Percentiles rank a stretch among this genome's conserved stretches.
These are phyloP conservation scores for Gambelia wislizenii DNA, from an alignment of 2,797 vertebrate species.

Conservation along the genomic window DNA sequence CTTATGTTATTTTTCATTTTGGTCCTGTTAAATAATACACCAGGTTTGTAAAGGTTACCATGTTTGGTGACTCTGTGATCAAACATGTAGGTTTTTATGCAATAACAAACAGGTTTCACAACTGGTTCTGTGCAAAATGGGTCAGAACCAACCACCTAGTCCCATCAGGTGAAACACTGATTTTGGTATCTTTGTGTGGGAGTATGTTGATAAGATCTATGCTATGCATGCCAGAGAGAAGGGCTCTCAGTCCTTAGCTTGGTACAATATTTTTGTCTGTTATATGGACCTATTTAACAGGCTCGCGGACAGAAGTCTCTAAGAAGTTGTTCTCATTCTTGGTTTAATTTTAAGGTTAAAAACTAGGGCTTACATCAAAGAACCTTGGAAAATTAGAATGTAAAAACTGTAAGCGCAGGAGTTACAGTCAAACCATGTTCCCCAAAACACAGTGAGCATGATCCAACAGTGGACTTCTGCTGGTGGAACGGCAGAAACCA, in stretches of 20 bases:
- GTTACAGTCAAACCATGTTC: too few species aligned
- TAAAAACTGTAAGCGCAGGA: background rate
- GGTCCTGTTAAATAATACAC: too few species aligned
- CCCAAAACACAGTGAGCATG: background rate
- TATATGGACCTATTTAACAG: background rate
- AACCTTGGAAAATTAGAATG: background rate
- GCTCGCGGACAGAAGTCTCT: background rate
- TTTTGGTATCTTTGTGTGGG: too few species aligned
- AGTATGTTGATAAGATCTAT: background rate
- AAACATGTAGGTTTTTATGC: too few species aligned
- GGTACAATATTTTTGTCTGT: background rate
- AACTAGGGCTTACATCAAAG: background rate
- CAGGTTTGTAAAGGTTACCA: too few species aligned
- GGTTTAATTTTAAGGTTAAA: background rate
- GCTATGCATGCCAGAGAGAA: background rate
- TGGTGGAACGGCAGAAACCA: too few species aligned
- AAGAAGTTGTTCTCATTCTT: background rate
- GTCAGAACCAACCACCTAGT: too few species aligned
- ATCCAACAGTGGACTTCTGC: background rate
- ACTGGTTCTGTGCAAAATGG: too few species aligned
- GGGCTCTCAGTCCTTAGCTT: background rate
- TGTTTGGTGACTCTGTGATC: too few species aligned
- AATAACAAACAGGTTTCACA: too few species aligned
- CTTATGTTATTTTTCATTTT: too few species aligned
- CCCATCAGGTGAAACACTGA: too few species aligned